Conservation (phyloP, 2,797 vertebrate genomes). For the Harpagifer antarcticus region DNA sequence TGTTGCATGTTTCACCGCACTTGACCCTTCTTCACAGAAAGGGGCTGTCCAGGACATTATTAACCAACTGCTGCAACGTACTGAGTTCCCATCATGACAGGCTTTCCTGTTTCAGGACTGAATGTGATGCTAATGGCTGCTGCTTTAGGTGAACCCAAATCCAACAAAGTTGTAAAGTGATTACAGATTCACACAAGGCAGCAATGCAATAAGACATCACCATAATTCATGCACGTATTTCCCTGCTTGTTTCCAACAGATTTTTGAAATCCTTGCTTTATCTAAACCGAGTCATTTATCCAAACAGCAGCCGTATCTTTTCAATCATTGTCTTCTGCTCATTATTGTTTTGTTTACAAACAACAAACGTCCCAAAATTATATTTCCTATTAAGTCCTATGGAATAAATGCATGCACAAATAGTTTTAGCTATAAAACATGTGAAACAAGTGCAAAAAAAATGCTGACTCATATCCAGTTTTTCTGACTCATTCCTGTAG, state of each 20-base stretch:
- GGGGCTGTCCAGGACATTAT: slow-evolving; percentile 38
- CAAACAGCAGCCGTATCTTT: not conserved
- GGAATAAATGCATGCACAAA: not conserved
- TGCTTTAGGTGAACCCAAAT: slow-evolving; percentile 17
- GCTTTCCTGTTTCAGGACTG: slow-evolving; percentile 25
- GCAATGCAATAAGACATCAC: not conserved
- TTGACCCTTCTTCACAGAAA: slow-evolving; percentile 53
- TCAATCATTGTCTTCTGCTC: not conserved
- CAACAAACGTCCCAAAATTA: not conserved
- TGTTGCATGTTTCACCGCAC: slow-evolving; percentile 56
- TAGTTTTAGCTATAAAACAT: not conserved
- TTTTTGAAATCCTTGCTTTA: not conserved
- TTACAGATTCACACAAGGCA: slow-evolving; percentile 3
- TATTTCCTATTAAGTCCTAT: not conserved
- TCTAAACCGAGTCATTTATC: not conserved
- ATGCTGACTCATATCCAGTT: too few species aligned
- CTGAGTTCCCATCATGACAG: not conserved
- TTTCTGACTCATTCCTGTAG: not conserved
- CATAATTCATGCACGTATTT: not conserved
- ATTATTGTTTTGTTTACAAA: not conserved
- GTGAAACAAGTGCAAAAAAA: too few species aligned
- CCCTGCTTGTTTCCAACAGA: not conserved
- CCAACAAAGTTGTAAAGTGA: slow-evolving; percentile 3
- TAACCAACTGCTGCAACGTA: slow-evolving; percentile 37
- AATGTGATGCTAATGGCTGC: not conserved